Conservation (phyloP, 2,113 vertebrate species). For the Copsychus sechellarum region DNA sequence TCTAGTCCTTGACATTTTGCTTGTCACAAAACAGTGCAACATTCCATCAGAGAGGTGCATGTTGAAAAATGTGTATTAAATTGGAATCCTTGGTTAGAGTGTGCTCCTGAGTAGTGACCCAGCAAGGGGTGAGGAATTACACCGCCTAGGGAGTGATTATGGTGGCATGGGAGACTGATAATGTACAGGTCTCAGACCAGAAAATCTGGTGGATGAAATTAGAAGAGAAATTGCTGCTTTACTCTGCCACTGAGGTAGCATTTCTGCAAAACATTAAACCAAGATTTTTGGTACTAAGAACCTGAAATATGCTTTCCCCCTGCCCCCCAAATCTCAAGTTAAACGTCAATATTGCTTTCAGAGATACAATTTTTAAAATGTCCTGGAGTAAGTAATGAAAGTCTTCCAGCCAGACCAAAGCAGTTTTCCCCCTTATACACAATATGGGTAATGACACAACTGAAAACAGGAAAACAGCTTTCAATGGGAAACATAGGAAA, state of each 20-base stretch:
- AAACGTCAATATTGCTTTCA: not conserved
- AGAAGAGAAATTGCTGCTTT: not conserved
- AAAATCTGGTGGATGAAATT: not conserved
- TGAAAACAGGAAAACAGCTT: not conserved
- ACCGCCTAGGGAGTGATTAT: not conserved
- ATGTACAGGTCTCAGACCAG: not conserved
- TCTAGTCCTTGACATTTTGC: not conserved
- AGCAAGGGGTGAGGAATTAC: not conserved
- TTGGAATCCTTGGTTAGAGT: not conserved
- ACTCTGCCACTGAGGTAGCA: not conserved
- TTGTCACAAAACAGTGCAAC: not conserved
- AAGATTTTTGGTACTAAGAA: not conserved
- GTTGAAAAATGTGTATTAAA: not conserved
- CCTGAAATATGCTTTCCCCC: not conserved
- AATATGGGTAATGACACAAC: not conserved
- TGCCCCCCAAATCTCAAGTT: not conserved
- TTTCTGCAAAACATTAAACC: not conserved
- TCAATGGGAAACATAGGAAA: not conserved
- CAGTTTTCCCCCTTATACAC: not conserved
- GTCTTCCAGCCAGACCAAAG: not conserved
- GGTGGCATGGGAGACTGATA: not conserved
- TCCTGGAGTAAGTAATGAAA: not conserved
- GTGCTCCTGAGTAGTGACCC: not conserved
- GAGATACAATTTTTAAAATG: not conserved
- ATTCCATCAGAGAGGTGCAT: not conserved